Percentiles rank a stretch among this genome's conserved stretches.
Evolutionary conservation across 2,888 invertebrate genomes (phyloP).

Genomic region (Eretmocerus hayati): DNA sequence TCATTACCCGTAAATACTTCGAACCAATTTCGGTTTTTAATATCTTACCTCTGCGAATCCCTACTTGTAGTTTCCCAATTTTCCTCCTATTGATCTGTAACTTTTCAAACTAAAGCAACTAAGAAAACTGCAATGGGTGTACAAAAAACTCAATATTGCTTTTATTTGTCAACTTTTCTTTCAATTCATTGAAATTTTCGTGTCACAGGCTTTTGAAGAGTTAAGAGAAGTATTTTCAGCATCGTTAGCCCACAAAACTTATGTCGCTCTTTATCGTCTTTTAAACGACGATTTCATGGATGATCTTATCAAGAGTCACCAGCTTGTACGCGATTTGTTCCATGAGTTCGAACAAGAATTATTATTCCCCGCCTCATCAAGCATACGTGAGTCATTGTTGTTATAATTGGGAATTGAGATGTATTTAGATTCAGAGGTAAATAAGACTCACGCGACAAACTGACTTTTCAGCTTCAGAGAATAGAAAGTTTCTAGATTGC

Average conservation of each 20-base stretch:
- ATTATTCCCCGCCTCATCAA: conserved; percentile 29
- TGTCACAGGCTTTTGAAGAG: conserved; percentile 69
- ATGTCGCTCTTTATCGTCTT: conserved; percentile 67
- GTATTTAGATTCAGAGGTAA: no score
- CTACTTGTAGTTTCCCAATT: no score
- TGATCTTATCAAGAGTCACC: conserved; percentile 68
- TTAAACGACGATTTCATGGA: conserved; percentile 66
- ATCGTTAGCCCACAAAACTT: conserved; percentile 77
- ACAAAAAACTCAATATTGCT: no score
- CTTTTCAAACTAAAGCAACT: no score
- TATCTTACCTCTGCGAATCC: no score
- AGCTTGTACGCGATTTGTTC: conserved; percentile 70
- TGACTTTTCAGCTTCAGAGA: conserved; percentile 23
- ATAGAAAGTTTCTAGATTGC: conserved; percentile 31
- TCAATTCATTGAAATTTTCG: no score
- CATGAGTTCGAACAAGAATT: conserved; percentile 61
- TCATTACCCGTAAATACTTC: no score
- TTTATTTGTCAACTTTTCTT: no score
- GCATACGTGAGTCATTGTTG: conserved; percentile 21
- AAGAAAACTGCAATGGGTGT: no score
- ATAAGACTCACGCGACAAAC: background rate
- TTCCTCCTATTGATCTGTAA: no score
- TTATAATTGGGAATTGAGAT: background rate
- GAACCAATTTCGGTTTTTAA: no score
- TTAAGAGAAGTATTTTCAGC: conserved; percentile 74